phyloP scores from a whole-genome alignment of 1,140 invertebrate genomes.

The Aphelenchoides avenae region DNA sequence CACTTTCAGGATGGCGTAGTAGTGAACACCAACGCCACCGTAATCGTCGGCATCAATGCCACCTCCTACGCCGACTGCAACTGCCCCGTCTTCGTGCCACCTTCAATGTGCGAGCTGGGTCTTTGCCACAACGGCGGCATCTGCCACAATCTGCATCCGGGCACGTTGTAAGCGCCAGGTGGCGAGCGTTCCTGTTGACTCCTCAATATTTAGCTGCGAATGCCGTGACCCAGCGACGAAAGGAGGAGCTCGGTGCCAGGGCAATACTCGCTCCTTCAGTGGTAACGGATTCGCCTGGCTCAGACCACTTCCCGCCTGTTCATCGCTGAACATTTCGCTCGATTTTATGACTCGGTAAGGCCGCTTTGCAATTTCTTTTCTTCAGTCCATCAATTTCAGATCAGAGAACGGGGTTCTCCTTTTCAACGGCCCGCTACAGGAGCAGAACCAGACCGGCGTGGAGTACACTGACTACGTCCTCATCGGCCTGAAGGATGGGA shows the following conservation, averaged over 20 bases:
- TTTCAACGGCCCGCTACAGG: conserved; percentile 51
- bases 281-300: conserved; percentile 57
- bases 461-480: conserved; percentile 41
- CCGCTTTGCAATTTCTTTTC: too few species aligned
- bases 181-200: conserved; percentile 10
- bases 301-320: conserved; percentile 58
- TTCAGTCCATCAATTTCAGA: too few species aligned
- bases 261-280: conserved; percentile 52
- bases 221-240: conserved; percentile 50
- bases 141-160: conserved; percentile 57
- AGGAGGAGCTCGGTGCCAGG: conserved; percentile 52
- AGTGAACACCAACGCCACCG: conserved; percentile 50
- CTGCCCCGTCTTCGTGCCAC: conserved; percentile 52
- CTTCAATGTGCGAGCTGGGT: conserved; percentile 31
- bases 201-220: conserved; percentile 53
- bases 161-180: conserved; percentile 34
- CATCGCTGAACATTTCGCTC: conserved; percentile 54
- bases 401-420: conserved; percentile 50
- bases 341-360: conserved; percentile 28
- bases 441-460: conserved; percentile 28
- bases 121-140: conserved; percentile 54
- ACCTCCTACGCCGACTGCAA: conserved; percentile 47
- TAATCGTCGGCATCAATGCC: conserved; percentile 54
- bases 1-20: conserved; percentile 52
- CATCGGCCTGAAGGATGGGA: too few species aligned